phyloP scores from a whole-genome alignment of 1,140 invertebrate genomes.

The Calliphora vicina region DNA sequence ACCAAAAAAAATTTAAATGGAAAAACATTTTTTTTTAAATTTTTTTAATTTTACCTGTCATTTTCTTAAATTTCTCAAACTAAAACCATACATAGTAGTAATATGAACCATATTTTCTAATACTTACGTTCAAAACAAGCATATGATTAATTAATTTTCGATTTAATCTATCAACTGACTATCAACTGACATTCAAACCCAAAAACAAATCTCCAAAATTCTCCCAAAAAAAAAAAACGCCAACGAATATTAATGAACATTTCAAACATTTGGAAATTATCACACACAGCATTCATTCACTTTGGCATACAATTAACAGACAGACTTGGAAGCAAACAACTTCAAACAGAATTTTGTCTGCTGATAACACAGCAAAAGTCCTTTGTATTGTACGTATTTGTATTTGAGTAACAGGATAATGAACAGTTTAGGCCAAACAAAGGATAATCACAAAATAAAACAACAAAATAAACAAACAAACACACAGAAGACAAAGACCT shows the following conservation, averaged over 20 bases:
- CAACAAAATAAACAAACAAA: not conserved
- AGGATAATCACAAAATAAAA: conserved; percentile 10
- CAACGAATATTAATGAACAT: conserved; percentile 29
- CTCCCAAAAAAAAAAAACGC: no score
- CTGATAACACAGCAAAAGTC: not conserved
- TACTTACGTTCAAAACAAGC: not conserved
- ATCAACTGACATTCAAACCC: not conserved
- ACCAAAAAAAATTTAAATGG: no score
- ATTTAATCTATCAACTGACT: not conserved
- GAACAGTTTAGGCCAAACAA: not conserved
- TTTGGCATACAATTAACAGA: not conserved
- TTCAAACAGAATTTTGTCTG: not conserved
- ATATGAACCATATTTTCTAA: not conserved
- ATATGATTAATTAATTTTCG: conserved; percentile 24
- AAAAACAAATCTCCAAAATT: not conserved
- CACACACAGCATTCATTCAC: not conserved
- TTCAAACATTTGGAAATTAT: conserved; percentile 2
- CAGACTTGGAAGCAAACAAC: not conserved
- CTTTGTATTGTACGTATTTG: not conserved
- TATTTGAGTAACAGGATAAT: not conserved
- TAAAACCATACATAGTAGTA: no score
- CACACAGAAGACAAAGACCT: not conserved
- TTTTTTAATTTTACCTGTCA: no score
- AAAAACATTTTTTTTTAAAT: no score
- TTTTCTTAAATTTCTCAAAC: no score